Evolutionary conservation across 2,888 invertebrate genomes (phyloP).

Genomic region (Nymphalis polychloros): DNA sequence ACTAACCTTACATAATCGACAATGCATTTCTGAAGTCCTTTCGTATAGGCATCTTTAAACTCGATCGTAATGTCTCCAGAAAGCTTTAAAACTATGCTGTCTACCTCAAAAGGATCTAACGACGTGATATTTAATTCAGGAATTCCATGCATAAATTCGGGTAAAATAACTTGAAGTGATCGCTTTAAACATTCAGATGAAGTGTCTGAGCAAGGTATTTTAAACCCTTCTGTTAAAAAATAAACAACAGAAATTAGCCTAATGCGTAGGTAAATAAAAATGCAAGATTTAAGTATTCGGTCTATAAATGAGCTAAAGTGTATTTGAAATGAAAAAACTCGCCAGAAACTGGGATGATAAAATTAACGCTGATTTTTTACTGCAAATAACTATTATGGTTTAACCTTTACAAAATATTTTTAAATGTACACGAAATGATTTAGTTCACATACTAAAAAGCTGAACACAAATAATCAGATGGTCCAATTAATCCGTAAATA

Average conservation of each 20-base stretch:
- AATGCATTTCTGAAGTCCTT: slow-evolving; percentile 54
- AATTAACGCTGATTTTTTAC: too few species aligned
- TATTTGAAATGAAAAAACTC: too few species aligned
- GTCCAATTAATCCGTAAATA: background rate
- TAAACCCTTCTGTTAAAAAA: slow-evolving; percentile 43
- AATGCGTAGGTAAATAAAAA: too few species aligned
- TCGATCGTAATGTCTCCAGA: slow-evolving; percentile 52
- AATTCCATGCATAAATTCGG: slow-evolving; percentile 50
- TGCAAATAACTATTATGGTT: too few species aligned
- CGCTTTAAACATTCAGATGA: slow-evolving; percentile 51
- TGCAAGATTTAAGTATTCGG: too few species aligned
- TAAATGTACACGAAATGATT: too few species aligned
- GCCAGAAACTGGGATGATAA: too few species aligned
- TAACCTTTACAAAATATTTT: too few species aligned
- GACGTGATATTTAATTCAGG: slow-evolving; percentile 51
- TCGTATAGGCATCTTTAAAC: slow-evolving; percentile 51
- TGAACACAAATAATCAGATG: background rate
- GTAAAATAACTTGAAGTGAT: slow-evolving; percentile 49
- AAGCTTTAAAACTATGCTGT: slow-evolving; percentile 50
- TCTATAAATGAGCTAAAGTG: background rate
- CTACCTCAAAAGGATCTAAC: slow-evolving; percentile 56
- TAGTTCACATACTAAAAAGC: too few species aligned
- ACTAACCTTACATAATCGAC: slow-evolving; percentile 56
- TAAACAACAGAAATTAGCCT: background rate
- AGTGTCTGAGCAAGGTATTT: slow-evolving; percentile 48